A percentile compares a stretch with the other conserved stretches of the same genome.
These are phyloP conservation scores for Dryas iulia DNA, from an alignment of 1,140 invertebrate genomes.

Conservation along the genomic window DNA sequence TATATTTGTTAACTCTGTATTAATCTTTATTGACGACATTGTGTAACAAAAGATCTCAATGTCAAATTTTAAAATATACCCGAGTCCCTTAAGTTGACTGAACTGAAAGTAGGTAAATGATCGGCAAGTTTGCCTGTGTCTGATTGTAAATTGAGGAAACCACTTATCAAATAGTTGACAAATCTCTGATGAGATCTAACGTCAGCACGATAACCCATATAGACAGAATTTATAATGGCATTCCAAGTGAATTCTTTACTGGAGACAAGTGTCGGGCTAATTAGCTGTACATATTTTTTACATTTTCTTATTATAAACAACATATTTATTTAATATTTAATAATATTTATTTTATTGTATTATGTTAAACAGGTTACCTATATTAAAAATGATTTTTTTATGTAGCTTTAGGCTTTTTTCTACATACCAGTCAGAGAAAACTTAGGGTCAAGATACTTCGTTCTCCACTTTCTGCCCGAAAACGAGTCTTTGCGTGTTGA, in stretches of 20 bases:
- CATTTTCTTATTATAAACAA: background rate
- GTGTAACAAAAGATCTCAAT: background rate
- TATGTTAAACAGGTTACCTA: too few species aligned
- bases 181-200: constrained; percentile 60
- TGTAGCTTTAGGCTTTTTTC: too few species aligned
- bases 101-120: constrained; percentile 62
- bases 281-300: background rate
- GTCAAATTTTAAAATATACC: background rate
- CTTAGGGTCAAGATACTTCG: too few species aligned
- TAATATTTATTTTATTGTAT: background rate
- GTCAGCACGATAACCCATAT: constrained; percentile 43
- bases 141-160: constrained; percentile 67
- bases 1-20: too few species aligned
- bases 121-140: constrained; percentile 48
- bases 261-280: background rate
- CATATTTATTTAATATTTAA: background rate
- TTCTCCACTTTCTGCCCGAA: too few species aligned
- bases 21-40: too few species aligned
- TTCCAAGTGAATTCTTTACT: constrained; percentile 16
- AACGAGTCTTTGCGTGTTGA: too few species aligned
- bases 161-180: constrained; percentile 58
- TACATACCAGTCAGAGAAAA: too few species aligned
- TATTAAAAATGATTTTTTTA: too few species aligned
- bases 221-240: constrained; percentile 22
- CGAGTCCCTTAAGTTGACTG: constrained; percentile 40